Base-by-base conservation (phyloP, 1,140 invertebrate genomes). In the Atta texana region DNA sequence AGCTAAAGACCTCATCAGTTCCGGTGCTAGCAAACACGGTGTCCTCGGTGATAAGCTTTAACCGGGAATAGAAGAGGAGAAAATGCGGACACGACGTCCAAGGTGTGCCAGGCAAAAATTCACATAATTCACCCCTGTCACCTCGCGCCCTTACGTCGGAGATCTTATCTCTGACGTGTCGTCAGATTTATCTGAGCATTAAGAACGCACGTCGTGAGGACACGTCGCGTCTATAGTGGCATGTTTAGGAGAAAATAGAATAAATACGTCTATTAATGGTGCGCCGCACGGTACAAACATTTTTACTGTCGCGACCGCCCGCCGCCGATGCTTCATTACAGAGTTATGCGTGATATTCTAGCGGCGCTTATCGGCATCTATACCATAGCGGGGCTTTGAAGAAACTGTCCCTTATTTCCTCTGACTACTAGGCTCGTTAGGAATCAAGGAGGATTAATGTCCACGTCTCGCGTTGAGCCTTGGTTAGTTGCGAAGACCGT, bases 1-100 rank as follows among this genome's bases (percentile, higher is more conserved):
- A 87, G 86, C 90, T 92, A 91, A 90, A 93, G 88, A 92, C 90
- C 90, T 92, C 92, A 92, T 92, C 92, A 88, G 88, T 92, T 91
- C 89, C 86, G 90, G 88, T 88, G 87, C 77, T 87, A 85, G 86
- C 86, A 90, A 92, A 91, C 91, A 89, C 76, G 89, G 76, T 90
- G 91, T 91, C 90, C 55, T 21, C 77, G 80, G 75, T 86, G 91
- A 92, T 89, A 91, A 91, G 89, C 87, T 64, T 82, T 57, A 57
- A 51, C 85, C 8, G 18, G 61, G 77, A 78, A 85, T 82, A 78
- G 90, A 88, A 69, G 31, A 31, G 31, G 28, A 18, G 49, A n/a
- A 28, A 71, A 44, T 8, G 51, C 4, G n/a, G 76, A 76, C 34
- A 69, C 18, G 61, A 78, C 81, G 34, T 77, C 59, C 77, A 61